Conservation (phyloP, 2,888 invertebrate species). For the Diaphora mendica region DNA sequence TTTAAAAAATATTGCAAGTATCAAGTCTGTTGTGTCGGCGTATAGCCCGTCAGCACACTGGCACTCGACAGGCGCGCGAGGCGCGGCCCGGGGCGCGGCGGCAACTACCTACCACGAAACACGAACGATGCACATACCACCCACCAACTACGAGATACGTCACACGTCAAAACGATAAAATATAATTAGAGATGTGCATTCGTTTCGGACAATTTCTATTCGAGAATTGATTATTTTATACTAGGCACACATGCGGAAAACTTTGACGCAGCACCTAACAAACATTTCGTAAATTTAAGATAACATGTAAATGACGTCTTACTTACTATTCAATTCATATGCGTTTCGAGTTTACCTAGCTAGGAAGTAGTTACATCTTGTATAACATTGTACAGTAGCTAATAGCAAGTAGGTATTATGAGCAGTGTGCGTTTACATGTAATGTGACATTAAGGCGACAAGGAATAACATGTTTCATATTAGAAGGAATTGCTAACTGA, state of each 20-base stretch:
- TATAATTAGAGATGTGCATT: conserved; percentile 1
- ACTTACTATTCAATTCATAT: background rate
- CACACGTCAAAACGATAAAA: background rate
- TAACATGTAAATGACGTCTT: background rate
- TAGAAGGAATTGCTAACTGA: background rate
- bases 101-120: conserved; percentile 41
- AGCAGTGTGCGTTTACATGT: background rate
- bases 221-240: background rate
- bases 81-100: conserved; percentile 62
- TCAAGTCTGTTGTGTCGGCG: conserved; percentile 54
- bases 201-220: background rate
- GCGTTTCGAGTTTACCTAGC: background rate
- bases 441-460: background rate
- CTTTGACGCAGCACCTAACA: background rate
- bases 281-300: background rate
- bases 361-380: background rate
- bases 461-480: background rate
- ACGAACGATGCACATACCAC: conserved; percentile 28
- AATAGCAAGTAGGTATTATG: too few species aligned
- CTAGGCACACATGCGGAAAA: background rate
- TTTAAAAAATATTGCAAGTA: conserved; percentile 50
- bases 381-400: too few species aligned
- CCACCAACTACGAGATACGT: conserved; percentile 10
- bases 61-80: conserved; percentile 64
- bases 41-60: conserved; percentile 61